Conservation (phyloP, 2,797 vertebrate species). For the Ctenopoma multispine region DNA sequence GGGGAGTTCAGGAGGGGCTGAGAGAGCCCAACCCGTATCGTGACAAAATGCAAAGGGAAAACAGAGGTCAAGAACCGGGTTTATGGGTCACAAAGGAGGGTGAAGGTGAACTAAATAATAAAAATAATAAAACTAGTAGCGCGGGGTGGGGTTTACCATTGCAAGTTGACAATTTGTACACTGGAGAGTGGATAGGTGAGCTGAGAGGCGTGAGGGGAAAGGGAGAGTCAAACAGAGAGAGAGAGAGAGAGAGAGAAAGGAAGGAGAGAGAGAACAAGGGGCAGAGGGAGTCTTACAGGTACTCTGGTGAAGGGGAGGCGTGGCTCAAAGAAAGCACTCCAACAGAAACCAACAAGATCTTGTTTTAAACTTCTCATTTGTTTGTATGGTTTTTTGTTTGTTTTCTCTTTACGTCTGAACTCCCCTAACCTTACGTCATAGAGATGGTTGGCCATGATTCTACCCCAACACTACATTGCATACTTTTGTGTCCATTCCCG, state of each 20-base stretch:
- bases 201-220: conserved; percentile 80
- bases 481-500: conserved; percentile 99
- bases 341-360: conserved; percentile 97
- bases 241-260: conserved; percentile 79
- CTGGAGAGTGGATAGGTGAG: conserved; percentile 88
- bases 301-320: conserved; percentile 96
- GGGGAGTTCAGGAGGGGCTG: conserved; percentile 26
- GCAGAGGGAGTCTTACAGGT: conserved; percentile 86
- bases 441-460: conserved; percentile 92
- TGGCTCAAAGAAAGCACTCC: conserved; percentile 99
- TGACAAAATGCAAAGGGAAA: conserved; percentile 51
- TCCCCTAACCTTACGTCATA: conserved; percentile 95
- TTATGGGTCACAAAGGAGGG: conserved; percentile 30
- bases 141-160: conserved; percentile 86
- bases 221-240: conserved; percentile 33
- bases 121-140: conserved; percentile 31
- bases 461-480: conserved; percentile 97
- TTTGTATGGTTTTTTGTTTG: conserved; percentile 82
- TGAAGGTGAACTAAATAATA: conserved; percentile 5
- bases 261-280: conserved; percentile 19
- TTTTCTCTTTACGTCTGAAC: conserved; percentile 93
- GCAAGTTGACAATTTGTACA: conserved; percentile 95
- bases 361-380: conserved; percentile 83
- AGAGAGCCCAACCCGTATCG: conserved; percentile 75
- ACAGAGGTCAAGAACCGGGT: conserved; percentile 34